Evolutionary conservation across 1,140 invertebrate species (phyloP).

Genomic region (Schlechtendalia chinensis): DNA sequence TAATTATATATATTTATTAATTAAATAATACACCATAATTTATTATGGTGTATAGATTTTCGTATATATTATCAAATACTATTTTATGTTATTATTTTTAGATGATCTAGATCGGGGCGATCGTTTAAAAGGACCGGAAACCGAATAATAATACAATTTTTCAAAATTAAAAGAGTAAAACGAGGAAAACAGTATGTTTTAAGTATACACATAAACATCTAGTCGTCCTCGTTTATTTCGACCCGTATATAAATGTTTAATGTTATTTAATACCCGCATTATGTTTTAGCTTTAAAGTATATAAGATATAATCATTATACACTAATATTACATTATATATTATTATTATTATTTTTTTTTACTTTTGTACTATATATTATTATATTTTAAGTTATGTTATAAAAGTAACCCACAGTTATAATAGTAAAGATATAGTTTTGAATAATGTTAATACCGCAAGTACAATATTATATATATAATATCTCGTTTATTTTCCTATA

Average conservation of each 20-base stretch:
- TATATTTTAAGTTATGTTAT: neutral
- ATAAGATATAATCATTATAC: conserved; percentile 5
- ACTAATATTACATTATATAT: too few species aligned
- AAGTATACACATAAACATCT: neutral
- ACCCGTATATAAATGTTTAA: too few species aligned
- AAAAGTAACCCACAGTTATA: neutral
- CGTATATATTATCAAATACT: too few species aligned
- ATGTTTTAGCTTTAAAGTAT: too few species aligned
- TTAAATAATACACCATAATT: too few species aligned
- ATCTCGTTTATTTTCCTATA: neutral
- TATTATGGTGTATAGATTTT: too few species aligned
- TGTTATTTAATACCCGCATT: too few species aligned
- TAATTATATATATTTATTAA: too few species aligned
- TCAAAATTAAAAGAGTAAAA: neutral
- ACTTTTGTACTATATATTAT: neutral
- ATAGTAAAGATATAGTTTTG: neutral
- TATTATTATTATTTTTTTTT: conserved; percentile 22
- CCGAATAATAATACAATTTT: neutral
- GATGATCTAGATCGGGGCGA: neutral
- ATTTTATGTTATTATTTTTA: neutral
- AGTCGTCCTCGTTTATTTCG: conserved; percentile 4
- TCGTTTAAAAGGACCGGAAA: neutral
- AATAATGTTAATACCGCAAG: neutral
- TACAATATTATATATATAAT: neutral
- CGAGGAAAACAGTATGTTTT: neutral